Conservation (phyloP, 2,113 vertebrate genomes). For the Perca fluviatilis region DNA sequence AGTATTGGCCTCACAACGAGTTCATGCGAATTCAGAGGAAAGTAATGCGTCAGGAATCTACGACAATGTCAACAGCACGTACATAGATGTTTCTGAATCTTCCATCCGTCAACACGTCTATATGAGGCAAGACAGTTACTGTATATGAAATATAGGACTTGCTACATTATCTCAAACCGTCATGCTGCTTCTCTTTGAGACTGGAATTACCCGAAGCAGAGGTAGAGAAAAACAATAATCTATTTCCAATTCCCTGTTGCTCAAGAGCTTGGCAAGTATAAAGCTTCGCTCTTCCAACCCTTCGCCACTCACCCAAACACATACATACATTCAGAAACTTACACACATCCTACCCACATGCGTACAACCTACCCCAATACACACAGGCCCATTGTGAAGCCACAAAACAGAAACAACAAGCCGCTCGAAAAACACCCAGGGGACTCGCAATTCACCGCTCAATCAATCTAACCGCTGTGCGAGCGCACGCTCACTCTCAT, state of each 20-base stretch:
- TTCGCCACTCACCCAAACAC: constrained; percentile 40
- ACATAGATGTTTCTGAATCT: too few species aligned
- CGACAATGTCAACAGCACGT: background rate
- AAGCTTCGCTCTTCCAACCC: constrained; percentile 31
- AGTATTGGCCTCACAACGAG: background rate
- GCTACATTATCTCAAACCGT: constrained; percentile 34
- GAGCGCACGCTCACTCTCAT: constrained; percentile 27
- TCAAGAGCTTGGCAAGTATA: constrained; percentile 60
- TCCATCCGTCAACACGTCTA: constrained; percentile 24
- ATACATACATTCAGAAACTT: constrained; percentile 48
- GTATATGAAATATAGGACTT: background rate
- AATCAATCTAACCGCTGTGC: constrained; percentile 75
- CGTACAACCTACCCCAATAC: constrained; percentile 69
- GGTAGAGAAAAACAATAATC: background rate
- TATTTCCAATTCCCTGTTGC: constrained; percentile 46
- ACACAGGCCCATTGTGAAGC: constrained; percentile 67
- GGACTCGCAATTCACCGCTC: constrained; percentile 79
- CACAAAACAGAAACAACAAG: constrained; percentile 79
- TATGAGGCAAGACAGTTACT: background rate
- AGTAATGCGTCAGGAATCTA: background rate
- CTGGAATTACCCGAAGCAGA: constrained; percentile 60
- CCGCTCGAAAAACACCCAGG: constrained; percentile 79
- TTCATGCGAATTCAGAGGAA: background rate
- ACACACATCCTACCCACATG: constrained; percentile 73
- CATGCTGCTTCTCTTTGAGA: constrained; percentile 15